These are phyloP conservation scores for Nephila pilipes DNA, from an alignment of 1,140 invertebrate genomes.

Conservation along the genomic window DNA sequence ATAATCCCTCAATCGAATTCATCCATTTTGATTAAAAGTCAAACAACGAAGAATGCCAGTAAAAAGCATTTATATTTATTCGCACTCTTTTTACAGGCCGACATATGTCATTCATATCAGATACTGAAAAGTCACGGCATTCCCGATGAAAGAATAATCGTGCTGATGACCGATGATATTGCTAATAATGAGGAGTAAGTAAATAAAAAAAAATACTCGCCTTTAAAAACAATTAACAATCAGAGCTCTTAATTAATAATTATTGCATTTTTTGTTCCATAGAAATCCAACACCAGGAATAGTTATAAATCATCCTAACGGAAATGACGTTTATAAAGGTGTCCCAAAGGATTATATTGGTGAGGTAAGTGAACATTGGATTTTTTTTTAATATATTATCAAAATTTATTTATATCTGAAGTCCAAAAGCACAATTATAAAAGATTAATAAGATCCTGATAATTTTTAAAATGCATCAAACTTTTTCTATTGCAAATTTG, in stretches of 20 bases:
- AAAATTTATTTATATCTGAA: too few species aligned
- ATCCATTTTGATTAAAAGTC: too few species aligned
- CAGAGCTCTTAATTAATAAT: too few species aligned
- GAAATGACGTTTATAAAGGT: conserved; percentile 84
- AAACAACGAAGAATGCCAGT: too few species aligned
- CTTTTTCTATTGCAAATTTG: too few species aligned
- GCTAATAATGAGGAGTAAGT: conserved; percentile 84
- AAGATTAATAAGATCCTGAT: too few species aligned
- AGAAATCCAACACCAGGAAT: conserved; percentile 84
- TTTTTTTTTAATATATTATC: too few species aligned
- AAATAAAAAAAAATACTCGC: background rate
- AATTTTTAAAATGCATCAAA: too few species aligned
- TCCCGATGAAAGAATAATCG: conserved; percentile 84
- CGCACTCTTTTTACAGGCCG: conserved; percentile 82
- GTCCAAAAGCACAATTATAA: too few species aligned
- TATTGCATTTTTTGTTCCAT: background rate
- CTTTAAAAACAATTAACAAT: too few species aligned
- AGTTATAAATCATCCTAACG: conserved; percentile 85
- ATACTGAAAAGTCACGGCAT: conserved; percentile 84
- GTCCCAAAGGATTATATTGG: conserved; percentile 85
- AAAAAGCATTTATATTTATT: too few species aligned
- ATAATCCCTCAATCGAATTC: too few species aligned
- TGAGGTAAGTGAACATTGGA: conserved; percentile 80
- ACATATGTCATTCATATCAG: conserved; percentile 86
- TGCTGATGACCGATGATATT: conserved; percentile 87